A percentile compares a stretch with the other conserved stretches of the same genome.
Conservation (phyloP, 2,113 vertebrate species). For the Erythrolamprus reginae region DNA sequence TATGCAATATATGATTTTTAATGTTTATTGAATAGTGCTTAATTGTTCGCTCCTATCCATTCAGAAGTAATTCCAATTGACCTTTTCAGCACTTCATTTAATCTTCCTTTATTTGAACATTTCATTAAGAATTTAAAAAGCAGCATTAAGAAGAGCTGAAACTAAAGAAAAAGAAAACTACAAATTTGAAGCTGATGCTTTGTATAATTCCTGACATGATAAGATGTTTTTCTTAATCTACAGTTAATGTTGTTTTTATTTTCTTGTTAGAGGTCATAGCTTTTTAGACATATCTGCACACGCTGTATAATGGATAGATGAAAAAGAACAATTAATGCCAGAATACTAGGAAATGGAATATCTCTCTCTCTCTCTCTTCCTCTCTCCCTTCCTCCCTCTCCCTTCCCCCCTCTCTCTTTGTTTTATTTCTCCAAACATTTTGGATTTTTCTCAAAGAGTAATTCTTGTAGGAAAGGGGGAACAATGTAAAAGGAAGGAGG, state of each 20-base stretch:
- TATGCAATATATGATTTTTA: slow-evolving; percentile 49
- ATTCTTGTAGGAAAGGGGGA: neutral
- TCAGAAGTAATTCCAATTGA: neutral
- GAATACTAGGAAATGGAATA: neutral
- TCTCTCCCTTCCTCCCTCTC: too few species aligned
- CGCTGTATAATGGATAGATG: neutral
- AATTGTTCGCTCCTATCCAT: slow-evolving; percentile 34
- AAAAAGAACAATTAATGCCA: neutral
- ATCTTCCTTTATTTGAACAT: slow-evolving; percentile 40
- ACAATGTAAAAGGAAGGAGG: too few species aligned
- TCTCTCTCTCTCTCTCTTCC: too few species aligned
- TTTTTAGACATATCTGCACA: neutral
- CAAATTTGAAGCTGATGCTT: neutral
- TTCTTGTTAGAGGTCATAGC: neutral
- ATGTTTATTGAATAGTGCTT: slow-evolving; percentile 40
- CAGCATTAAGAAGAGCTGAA: neutral
- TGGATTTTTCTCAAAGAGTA: neutral
- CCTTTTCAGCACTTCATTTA: slow-evolving; percentile 34
- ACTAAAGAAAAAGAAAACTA: neutral
- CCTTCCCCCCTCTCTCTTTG: too few species aligned
- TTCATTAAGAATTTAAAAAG: neutral
- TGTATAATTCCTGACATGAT: neutral
- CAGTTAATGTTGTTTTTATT: neutral
- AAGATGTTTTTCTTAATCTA: neutral
- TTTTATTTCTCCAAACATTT: neutral